Base-by-base conservation (phyloP, 2,888 invertebrate genomes). In the Caenorhabditis drosophilae region DNA sequence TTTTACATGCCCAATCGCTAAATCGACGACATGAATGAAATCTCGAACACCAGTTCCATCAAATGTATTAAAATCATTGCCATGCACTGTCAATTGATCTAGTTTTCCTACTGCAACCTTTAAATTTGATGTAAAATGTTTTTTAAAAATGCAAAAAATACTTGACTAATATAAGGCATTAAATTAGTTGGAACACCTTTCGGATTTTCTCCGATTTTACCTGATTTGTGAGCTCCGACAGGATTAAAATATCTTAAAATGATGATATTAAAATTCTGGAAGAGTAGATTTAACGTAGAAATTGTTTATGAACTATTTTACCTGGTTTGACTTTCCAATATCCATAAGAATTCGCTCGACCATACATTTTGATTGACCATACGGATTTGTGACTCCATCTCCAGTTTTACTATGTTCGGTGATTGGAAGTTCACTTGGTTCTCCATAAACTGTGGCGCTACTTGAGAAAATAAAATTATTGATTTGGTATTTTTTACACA, bases 311-410 rank as follows among this genome's bases (percentile, higher is more conserved):
- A 31, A 9, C 31, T 9, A 31, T 9, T 12, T 31, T 12, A 31
- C 89, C 87, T 90, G 89, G 80, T 93, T 92, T 41, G 94, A 91
- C 59, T 87, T 87, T 67, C 90, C 90, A 26, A 94, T 87, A 84
- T 96, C 95, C 83, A 90, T 91, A 0, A 96, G 87, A 88, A 96
- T 94, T 86, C 94, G 92, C 84, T 96, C 96, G 45, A 94, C 92
- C 83, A 95, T 92, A 84, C 91, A 93, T 86, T 96, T 97, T n/a
- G 94, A 93, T 79, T 92, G 89, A 18, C 95, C 96, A 82, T 97
- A 96, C 0, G 95, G 93, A 83, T 93, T 96, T 26, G 94, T 93
- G 77, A 94, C 92, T n/a, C 83, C 84, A 9, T 62, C 63, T 2
- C 72, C 72, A 2, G 69, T 69, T 15, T 82, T 93, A 92, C 59